These are phyloP conservation scores for Camponotus vicinus DNA, from an alignment of 1,140 invertebrate species.

Conservation along the genomic window DNA sequence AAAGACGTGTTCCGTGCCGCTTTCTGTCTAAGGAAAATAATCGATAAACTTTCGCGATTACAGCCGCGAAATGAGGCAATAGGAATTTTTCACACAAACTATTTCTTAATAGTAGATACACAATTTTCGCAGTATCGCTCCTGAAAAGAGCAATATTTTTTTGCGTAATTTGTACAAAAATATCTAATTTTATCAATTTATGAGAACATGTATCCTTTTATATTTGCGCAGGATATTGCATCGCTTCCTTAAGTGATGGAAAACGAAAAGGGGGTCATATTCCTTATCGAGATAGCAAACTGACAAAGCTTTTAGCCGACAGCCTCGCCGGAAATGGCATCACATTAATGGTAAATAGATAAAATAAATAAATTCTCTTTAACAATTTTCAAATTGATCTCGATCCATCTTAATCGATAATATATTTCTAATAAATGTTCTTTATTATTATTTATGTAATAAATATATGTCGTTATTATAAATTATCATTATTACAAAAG, in stretches of 20 bases:
- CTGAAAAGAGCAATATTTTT: not conserved
- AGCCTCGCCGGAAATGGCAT: conserved; percentile 98
- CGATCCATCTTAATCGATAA: not conserved
- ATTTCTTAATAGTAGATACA: not conserved
- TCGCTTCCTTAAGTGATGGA: conserved; percentile 94
- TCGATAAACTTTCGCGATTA: conserved; percentile 55
- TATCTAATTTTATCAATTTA: not conserved
- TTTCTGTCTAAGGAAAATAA: conserved; percentile 21
- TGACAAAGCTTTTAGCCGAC: conserved; percentile 96
- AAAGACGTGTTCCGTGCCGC: conserved; percentile 29
- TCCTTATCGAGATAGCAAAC: conserved; percentile 96
- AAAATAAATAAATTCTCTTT: not conserved
- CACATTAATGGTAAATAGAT: conserved; percentile 93
- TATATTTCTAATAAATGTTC: not conserved
- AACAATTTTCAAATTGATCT: not conserved
- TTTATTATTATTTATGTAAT: not conserved
- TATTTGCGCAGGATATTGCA: conserved; percentile 94
- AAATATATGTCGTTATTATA: not conserved
- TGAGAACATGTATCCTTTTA: conserved; percentile 6
- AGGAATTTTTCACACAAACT: conserved; percentile 12
- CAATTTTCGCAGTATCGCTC: not conserved
- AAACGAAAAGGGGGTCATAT: conserved; percentile 94
- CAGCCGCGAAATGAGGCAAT: not conserved
- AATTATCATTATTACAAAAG: too few relatives aligned
- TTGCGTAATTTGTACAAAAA: not conserved